Evolutionary conservation across 2,888 invertebrate species (phyloP).

Genomic region (Lithophane ornitopus): DNA sequence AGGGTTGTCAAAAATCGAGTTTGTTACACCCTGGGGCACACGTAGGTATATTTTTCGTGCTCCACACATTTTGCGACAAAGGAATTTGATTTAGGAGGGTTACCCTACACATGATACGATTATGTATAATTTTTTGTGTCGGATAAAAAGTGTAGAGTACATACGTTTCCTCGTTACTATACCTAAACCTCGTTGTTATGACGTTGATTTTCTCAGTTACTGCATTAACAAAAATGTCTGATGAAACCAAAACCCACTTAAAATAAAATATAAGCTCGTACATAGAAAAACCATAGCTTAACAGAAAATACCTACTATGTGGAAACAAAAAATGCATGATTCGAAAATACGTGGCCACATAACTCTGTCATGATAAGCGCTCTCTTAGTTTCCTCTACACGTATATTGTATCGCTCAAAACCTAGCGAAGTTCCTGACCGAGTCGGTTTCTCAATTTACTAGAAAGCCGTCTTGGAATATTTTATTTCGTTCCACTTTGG

Average conservation of each 20-base stretch:
- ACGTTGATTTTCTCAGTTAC: not conserved
- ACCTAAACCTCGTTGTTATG: not conserved
- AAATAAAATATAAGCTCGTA: not conserved
- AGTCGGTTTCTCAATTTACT: conserved; percentile 64
- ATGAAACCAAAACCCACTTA: not conserved
- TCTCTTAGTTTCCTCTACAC: conserved; percentile 15
- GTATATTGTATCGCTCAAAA: conserved; percentile 21
- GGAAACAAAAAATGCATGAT: not conserved
- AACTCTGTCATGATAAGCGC: not conserved
- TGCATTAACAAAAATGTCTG: not conserved
- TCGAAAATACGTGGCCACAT: not conserved
- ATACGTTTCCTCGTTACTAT: too few species aligned
- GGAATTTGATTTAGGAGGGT: conserved; percentile 29
- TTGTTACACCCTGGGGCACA: not conserved
- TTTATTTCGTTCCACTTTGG: conserved; percentile 63
- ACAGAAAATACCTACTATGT: not conserved
- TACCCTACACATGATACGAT: not conserved
- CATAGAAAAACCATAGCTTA: not conserved
- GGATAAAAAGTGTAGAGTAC: not conserved
- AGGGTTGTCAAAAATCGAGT: conserved; percentile 26
- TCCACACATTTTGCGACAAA: conserved; percentile 9
- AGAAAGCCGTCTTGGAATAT: conserved; percentile 66
- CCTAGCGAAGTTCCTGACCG: conserved; percentile 38
- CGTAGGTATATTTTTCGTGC: not conserved
- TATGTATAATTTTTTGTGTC: not conserved